Conservation (phyloP, 2,888 invertebrate genomes). For the Luffia ferchaultella region DNA sequence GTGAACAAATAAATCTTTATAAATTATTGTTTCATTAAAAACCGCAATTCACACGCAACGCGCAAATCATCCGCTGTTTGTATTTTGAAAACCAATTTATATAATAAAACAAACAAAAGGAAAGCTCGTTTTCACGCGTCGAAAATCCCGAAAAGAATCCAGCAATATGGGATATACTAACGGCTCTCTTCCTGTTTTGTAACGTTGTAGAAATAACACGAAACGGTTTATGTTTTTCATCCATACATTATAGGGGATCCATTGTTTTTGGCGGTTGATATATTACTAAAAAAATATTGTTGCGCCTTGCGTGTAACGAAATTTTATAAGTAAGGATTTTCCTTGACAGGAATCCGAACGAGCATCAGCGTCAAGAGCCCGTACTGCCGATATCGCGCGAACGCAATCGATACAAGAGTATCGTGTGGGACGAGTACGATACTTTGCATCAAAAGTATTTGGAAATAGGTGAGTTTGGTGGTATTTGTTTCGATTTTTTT, state of each 20-base stretch:
- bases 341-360: constrained; percentile 80
- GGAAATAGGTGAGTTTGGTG: constrained; percentile 85
- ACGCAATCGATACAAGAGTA: constrained; percentile 82
- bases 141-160: constrained; percentile 19
- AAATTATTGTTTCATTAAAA: too few species aligned
- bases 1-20: too few species aligned
- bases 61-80: not conserved
- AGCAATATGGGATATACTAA: constrained; percentile 12
- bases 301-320: not conserved
- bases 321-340: constrained; percentile 18
- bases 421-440: constrained; percentile 93
- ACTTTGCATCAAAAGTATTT: constrained; percentile 92
- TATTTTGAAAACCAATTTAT: not conserved
- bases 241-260: not conserved
- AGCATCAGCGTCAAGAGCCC: constrained; percentile 81
- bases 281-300: not conserved
- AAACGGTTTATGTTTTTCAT: not conserved
- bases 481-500: too few species aligned
- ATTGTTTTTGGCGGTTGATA: not conserved
- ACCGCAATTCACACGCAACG: not conserved
- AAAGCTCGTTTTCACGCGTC: constrained; percentile 21
- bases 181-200: constrained; percentile 21
- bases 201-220: not conserved
- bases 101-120: constrained; percentile 5
- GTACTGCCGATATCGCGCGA: constrained; percentile 83